These are phyloP conservation scores for Erethizon dorsatum DNA, from an alignment of 2,797 vertebrate genomes.

Conservation along the genomic window DNA sequence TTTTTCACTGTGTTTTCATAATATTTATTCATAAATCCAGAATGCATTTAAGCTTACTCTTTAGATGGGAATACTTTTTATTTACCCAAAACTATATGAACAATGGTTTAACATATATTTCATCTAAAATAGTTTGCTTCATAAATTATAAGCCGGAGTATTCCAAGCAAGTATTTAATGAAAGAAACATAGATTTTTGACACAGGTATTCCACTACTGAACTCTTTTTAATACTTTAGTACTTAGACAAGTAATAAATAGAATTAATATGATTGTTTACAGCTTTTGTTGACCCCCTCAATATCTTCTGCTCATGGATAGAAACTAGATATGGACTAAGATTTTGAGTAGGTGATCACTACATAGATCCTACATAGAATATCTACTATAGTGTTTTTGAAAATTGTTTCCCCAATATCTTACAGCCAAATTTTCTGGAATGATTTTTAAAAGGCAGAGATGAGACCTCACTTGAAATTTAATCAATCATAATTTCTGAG, in stretches of 20 bases:
- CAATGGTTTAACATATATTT: background rate
- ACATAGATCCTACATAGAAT: background rate
- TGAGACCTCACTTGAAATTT: background rate
- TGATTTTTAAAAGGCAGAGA: background rate
- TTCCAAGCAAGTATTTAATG: background rate
- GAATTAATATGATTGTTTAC: background rate
- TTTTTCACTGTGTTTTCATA: slow-evolving; percentile 17
- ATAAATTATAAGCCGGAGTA: slow-evolving; percentile 2
- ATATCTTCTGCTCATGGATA: background rate
- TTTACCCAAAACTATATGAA: slow-evolving; percentile 9
- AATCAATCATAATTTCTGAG: background rate
- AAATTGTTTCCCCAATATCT: background rate
- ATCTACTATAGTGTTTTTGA: background rate
- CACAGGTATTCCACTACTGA: background rate
- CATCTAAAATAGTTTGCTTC: slow-evolving; percentile 27
- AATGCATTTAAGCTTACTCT: background rate
- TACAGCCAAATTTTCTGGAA: background rate
- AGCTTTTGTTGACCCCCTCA: background rate
- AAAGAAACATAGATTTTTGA: background rate
- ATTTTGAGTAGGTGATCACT: background rate
- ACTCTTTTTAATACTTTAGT: background rate
- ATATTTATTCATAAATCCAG: slow-evolving; percentile 34
- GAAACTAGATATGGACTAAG: background rate
- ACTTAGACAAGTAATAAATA: background rate
- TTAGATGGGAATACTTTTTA: background rate